A percentile compares a stretch with the other conserved stretches of the same genome.
Conservation (phyloP, 2,113 vertebrate species). For the Oreochromis niloticus region DNA sequence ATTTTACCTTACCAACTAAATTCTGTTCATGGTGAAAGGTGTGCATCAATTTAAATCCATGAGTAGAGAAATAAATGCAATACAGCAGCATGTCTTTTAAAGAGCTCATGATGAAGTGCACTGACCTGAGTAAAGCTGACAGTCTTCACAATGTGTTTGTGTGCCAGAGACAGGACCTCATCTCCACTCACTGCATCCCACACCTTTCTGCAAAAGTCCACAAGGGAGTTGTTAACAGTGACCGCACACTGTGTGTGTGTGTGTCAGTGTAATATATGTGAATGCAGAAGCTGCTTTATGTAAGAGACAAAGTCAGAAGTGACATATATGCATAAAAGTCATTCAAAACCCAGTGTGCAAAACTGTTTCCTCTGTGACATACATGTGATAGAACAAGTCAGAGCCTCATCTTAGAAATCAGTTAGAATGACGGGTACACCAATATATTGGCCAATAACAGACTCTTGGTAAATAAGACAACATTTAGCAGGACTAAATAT, state of each 20-base stretch:
- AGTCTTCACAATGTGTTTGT: slow-evolving; percentile 97
- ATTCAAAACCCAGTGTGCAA: background rate
- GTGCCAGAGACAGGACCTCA: slow-evolving; percentile 90
- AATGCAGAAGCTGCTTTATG: background rate
- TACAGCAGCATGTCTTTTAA: background rate
- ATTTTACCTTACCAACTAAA: background rate
- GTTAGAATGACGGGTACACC: rapidly evolving
- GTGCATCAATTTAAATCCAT: background rate
- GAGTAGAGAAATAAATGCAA: background rate
- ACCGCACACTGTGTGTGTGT: background rate
- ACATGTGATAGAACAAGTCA: background rate
- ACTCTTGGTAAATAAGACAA: background rate
- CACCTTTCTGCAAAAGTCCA: slow-evolving; percentile 83
- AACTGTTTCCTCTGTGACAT: background rate
- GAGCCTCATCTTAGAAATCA: background rate
- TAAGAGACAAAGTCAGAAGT: background rate
- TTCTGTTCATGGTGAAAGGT: background rate
- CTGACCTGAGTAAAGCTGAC: slow-evolving; percentile 94
- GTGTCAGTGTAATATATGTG: background rate
- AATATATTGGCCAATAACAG: background rate
- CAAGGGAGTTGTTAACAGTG: background rate
- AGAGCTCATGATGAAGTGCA: background rate
- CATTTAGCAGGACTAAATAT: background rate
- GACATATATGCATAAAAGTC: background rate
- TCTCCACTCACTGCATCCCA: slow-evolving; percentile 98